Conservation (phyloP, 2,113 vertebrate genomes). For the Holacanthus passer region DNA sequence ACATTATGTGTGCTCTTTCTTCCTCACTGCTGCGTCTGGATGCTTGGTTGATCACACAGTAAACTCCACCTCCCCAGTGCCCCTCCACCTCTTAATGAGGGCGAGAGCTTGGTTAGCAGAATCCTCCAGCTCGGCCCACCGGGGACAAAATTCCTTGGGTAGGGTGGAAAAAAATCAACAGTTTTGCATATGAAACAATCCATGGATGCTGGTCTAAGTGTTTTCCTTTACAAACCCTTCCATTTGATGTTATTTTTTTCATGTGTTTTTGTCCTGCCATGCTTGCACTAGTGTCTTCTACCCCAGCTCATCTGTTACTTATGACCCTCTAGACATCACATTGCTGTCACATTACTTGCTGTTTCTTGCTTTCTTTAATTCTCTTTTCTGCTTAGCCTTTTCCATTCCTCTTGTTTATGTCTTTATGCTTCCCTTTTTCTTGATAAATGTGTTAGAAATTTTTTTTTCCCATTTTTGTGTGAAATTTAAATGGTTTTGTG, state of each 20-base stretch:
- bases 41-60: conserved; percentile 89
- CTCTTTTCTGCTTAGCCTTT: conserved; percentile 63
- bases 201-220: conserved; percentile 91
- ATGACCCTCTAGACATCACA: background rate
- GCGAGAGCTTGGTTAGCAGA: conserved; percentile 99
- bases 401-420: conserved; percentile 84
- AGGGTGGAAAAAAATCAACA: conserved; percentile 83
- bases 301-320: conserved; percentile 6
- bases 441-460: conserved; percentile 69
- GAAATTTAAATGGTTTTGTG: conserved; percentile 48
- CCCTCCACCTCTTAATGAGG: conserved; percentile 99
- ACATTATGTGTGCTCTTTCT: conserved; percentile 90
- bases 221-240: conserved; percentile 75
- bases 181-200: conserved; percentile 90
- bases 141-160: conserved; percentile 99
- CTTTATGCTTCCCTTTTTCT: conserved; percentile 76
- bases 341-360: background rate
- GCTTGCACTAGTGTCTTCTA: background rate
- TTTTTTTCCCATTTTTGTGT: conserved; percentile 14
- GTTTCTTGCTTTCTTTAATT: background rate
- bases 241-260: conserved; percentile 84
- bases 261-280: conserved; percentile 23
- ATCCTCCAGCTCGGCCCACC: conserved; percentile 99
- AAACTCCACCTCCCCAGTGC: conserved; percentile 99
- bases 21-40: conserved; percentile 96